These are phyloP conservation scores for Setipinna tenuifilis DNA, from an alignment of 2,797 vertebrate species.

Conservation along the genomic window DNA sequence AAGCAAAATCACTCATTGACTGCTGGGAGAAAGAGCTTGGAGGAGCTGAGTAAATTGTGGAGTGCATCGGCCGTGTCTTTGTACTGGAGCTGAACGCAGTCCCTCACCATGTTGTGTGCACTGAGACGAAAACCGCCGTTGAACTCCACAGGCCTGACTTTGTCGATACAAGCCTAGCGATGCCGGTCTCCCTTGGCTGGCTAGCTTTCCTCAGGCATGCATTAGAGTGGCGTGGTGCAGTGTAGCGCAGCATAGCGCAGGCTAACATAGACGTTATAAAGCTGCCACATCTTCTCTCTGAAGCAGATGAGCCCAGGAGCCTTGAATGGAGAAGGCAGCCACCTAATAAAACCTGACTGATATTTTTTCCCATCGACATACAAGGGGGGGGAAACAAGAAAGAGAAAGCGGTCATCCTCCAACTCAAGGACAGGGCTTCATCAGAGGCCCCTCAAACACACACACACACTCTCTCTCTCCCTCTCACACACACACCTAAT, in stretches of 20 bases:
- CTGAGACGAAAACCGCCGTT: neutral
- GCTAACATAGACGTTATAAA: constrained; percentile 15
- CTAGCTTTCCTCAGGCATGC: neutral
- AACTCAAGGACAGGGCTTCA: constrained; percentile 3
- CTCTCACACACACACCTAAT: neutral
- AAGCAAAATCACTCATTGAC: neutral
- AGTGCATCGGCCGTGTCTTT: neutral
- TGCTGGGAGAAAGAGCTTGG: neutral
- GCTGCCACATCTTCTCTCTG: neutral
- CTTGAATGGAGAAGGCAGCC: constrained; percentile 3
- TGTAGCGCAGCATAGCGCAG: neutral
- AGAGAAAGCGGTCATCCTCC: neutral
- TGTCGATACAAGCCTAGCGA: neutral
- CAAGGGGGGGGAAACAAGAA: neutral
- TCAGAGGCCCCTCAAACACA: neutral
- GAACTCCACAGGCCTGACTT: neutral
- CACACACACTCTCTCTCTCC: neutral
- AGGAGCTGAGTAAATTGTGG: neutral
- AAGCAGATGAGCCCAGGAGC: constrained; percentile 16
- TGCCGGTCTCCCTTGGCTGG: neutral
- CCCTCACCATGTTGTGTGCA: neutral
- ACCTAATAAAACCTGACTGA: neutral
- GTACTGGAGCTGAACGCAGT: neutral
- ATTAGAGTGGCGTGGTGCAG: neutral
- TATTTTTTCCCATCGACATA: neutral